A percentile compares a stretch with the other conserved stretches of the same genome.
These are phyloP conservation scores for Lathamus discolor DNA, from an alignment of 2,113 vertebrate species.

Conservation along the genomic window DNA sequence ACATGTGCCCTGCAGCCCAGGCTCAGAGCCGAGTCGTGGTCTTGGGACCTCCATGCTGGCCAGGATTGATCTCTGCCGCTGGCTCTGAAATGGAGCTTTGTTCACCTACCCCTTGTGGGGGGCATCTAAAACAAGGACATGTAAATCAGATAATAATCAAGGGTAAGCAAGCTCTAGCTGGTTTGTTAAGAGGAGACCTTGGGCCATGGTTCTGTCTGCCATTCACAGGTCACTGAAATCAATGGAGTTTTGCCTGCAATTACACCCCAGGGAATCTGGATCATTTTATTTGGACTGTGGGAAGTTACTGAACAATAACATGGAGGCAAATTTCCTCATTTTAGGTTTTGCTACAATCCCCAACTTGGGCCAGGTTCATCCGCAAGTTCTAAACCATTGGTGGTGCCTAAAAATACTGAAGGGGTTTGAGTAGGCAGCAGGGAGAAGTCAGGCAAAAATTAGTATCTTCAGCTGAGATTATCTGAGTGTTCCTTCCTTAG, in stretches of 20 bases:
- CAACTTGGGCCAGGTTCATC: background rate
- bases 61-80: background rate
- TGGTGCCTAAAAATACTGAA: background rate
- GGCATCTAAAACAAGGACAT: background rate
- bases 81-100: background rate
- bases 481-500: background rate
- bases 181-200: slow-evolving; percentile 22
- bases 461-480: background rate
- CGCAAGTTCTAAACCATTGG: background rate
- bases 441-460: background rate
- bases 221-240: slow-evolving; percentile 53
- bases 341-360: background rate
- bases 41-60: rapidly evolving
- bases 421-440: background rate
- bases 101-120: background rate
- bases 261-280: background rate
- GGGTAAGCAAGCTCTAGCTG: slow-evolving; percentile 1
- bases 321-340: background rate
- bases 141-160: background rate
- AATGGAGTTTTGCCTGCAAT: slow-evolving; percentile 6
- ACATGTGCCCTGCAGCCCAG: background rate
- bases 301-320: slow-evolving; percentile 1
- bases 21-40: background rate
- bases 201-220: background rate
- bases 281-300: background rate